Base-by-base conservation (phyloP, 1,140 invertebrate genomes). In the Lordiphosa mommai region DNA sequence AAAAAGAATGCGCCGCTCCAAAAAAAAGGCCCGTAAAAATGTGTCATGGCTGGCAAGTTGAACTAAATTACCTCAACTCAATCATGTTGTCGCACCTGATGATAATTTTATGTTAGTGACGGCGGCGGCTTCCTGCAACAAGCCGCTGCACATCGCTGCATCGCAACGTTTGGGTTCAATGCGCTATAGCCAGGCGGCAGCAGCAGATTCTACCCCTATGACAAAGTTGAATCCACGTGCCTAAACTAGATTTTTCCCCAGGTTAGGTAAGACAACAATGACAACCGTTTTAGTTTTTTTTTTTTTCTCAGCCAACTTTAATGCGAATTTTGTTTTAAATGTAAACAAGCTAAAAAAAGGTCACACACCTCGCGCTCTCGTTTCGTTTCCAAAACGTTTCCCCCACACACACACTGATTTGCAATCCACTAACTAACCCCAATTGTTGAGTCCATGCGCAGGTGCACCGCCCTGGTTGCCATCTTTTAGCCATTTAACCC, bases 131-230 rank as follows among this genome's bases (percentile, higher is more conserved):
- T 77, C 70, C 77, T 84, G 76, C 76, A 82, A 84, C 76, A 82
- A 84, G 76, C 76, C 71, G 76, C 58, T 82, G 76, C 76, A 82
- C 76, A 82, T 82, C 77, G 73, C 67, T 77, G 77, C 76, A 71
- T 80, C 67, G 76, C 63, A 67, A 58, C 36, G 63, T 84, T 72
- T 60, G 67, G 76, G 76, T 82, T 82, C 77, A 82, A 84, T 82
- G 76, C 77, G 61, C 72, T 47, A 34, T 43, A 56, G 27, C 36
- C 47, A 52, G 32, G 14, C 65, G 32, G 33, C 32, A 17, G 29
- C 34, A 9, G 3, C 29, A 20, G 17, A 29, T 7, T n/a, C 13
- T 51, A 48, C 58, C 34, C 37, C 58, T 70, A 80, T 71, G 27
- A 27, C 23, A 43, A 43, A 43, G 40, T 13, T 27, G 20, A 27